Percentiles rank a stretch among this genome's conserved stretches.
phyloP scores from a whole-genome alignment of 2,797 vertebrate genomes.

The Cossypha dichroa region DNA sequence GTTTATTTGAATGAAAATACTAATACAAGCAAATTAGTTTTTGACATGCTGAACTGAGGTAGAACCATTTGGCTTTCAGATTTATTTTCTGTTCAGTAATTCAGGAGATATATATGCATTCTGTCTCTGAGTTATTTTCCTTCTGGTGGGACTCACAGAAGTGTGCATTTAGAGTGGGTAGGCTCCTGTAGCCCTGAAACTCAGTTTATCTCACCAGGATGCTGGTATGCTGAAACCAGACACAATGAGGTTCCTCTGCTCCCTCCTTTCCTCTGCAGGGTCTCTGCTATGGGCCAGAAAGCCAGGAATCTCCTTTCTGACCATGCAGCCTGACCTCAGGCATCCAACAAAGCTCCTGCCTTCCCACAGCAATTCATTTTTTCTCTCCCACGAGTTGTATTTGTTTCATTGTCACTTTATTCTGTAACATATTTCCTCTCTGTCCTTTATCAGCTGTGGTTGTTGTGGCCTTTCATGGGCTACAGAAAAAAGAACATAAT shows the following conservation, averaged over 20 bases:
- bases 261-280: background rate
- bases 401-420: background rate
- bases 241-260: background rate
- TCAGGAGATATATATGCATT: background rate
- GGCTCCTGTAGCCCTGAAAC: background rate
- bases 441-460: background rate
- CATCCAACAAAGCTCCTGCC: background rate
- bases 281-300: background rate
- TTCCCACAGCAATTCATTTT: background rate
- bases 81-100: background rate
- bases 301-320: background rate
- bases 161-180: background rate
- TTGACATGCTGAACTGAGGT: background rate
- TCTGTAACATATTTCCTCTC: background rate
- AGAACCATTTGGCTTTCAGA: background rate
- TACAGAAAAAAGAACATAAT: background rate
- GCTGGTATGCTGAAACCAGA: background rate
- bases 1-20: background rate
- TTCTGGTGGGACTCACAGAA: background rate
- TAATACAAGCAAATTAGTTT: background rate
- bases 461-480: background rate
- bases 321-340: background rate
- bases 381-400: background rate
- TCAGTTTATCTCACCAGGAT: background rate
- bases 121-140: background rate